These are phyloP conservation scores for Triops cancriformis DNA, from an alignment of 1,140 invertebrate genomes.

Conservation along the genomic window DNA sequence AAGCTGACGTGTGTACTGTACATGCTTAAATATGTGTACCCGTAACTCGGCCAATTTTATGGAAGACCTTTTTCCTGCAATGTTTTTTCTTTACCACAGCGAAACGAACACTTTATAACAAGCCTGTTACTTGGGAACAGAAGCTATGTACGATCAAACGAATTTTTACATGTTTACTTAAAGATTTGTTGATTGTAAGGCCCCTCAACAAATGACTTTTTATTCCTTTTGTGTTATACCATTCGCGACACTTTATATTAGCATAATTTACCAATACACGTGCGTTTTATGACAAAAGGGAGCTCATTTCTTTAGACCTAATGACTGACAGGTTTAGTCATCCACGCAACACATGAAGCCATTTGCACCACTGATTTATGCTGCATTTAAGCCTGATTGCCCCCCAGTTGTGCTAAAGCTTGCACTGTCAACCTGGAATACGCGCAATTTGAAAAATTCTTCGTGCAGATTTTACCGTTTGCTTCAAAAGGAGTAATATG, in stretches of 20 bases:
- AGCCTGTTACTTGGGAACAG: not conserved
- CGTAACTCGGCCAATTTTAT: slow-evolving; percentile 5
- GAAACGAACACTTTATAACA: not conserved
- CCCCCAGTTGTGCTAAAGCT: no score
- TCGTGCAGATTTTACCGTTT: no score
- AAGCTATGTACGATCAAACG: not conserved
- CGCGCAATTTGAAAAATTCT: no score
- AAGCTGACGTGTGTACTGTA: not conserved
- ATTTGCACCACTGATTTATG: no score
- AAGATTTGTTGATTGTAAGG: not conserved
- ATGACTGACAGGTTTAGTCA: no score
- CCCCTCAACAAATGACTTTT: not conserved
- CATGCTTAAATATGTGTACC: slow-evolving; percentile 3
- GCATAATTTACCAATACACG: slow-evolving; percentile 3
- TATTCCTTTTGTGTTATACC: not conserved
- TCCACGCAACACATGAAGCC: no score
- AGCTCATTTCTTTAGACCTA: no score
- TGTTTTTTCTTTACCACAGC: not conserved
- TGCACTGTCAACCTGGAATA: no score
- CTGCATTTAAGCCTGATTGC: no score
- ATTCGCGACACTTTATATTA: not conserved
- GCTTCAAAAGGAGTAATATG: no score
- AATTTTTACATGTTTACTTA: not conserved
- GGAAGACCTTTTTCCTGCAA: not conserved
- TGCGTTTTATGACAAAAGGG: slow-evolving; percentile 8